phyloP scores from a whole-genome alignment of 2,797 vertebrate species.

The Coregonus ussuriensis region DNA sequence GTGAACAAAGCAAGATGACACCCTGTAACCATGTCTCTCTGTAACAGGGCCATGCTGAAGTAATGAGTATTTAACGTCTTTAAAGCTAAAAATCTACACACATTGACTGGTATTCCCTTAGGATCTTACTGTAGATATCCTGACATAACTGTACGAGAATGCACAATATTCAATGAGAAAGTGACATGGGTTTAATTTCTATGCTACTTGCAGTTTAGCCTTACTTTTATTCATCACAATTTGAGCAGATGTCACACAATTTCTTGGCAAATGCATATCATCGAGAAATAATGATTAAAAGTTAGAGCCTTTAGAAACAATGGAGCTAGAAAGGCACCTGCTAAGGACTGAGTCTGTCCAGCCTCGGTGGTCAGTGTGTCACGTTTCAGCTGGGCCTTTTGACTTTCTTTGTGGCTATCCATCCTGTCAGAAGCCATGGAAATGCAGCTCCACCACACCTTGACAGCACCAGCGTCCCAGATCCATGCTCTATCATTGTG shows the following conservation, averaged over 20 bases:
- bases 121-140: background rate
- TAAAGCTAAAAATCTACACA: background rate
- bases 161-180: background rate
- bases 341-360: background rate
- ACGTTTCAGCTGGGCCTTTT: conserved; percentile 11
- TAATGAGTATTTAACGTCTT: background rate
- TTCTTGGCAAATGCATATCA: background rate
- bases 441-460: conserved; percentile 8
- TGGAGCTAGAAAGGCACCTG: background rate
- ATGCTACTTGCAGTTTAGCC: no score
- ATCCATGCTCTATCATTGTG: conserved; percentile 4
- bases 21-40: conserved; percentile 34
- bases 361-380: background rate
- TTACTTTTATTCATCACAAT: no score
- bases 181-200: background rate
- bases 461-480: conserved; percentile 4
- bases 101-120: background rate
- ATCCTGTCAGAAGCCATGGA: conserved; percentile 10
- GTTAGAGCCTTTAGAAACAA: background rate
- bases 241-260: background rate
- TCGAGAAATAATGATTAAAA: background rate
- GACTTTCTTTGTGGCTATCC: background rate
- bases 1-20: conserved; percentile 76
- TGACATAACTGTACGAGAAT: background rate
- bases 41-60: background rate